phyloP scores from a whole-genome alignment of 2,888 invertebrate genomes.

The Diabrotica balteata region DNA sequence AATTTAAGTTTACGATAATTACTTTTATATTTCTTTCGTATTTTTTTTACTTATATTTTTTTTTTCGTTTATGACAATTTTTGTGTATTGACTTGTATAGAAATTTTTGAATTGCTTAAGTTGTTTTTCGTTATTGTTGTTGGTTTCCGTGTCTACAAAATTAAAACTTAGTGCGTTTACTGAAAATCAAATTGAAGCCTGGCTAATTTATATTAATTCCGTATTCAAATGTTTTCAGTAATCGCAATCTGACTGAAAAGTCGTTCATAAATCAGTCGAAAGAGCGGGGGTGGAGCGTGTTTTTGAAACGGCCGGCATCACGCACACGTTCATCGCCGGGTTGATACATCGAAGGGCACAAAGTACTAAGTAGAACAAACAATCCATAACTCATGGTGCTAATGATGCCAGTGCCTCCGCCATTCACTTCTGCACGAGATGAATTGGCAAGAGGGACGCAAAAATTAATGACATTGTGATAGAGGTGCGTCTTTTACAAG shows the following conservation, averaged over 20 bases:
- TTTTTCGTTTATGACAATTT: too few relatives aligned
- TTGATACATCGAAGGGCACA: slow-evolving; percentile 51
- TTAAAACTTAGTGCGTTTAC: too few relatives aligned
- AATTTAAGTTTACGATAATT: too few relatives aligned
- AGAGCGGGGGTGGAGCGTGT: slow-evolving; percentile 22
- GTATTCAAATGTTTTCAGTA: slow-evolving; percentile 26
- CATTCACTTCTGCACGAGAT: slow-evolving; percentile 57
- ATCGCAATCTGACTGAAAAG: slow-evolving; percentile 25
- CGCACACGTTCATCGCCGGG: slow-evolving; percentile 34
- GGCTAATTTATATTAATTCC: slow-evolving; percentile 28
- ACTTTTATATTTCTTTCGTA: too few relatives aligned
- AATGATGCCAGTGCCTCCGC: slow-evolving; percentile 59
- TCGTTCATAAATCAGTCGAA: slow-evolving; percentile 30
- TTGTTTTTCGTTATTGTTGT: too few relatives aligned
- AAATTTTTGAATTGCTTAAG: too few relatives aligned
- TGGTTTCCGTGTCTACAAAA: too few relatives aligned
- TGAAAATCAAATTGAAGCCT: too few relatives aligned
- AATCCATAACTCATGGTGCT: slow-evolving; percentile 61
- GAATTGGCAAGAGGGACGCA: slow-evolving; percentile 52
- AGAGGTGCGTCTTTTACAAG: too few relatives aligned
- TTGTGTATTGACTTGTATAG: too few relatives aligned
- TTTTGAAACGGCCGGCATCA: slow-evolving; percentile 40
- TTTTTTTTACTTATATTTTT: too few relatives aligned
- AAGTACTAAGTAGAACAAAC: slow-evolving; percentile 51
- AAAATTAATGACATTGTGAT: slow-evolving; percentile 55